Conservation (phyloP, 2,888 invertebrate species). For the Eucera pruinosa region DNA sequence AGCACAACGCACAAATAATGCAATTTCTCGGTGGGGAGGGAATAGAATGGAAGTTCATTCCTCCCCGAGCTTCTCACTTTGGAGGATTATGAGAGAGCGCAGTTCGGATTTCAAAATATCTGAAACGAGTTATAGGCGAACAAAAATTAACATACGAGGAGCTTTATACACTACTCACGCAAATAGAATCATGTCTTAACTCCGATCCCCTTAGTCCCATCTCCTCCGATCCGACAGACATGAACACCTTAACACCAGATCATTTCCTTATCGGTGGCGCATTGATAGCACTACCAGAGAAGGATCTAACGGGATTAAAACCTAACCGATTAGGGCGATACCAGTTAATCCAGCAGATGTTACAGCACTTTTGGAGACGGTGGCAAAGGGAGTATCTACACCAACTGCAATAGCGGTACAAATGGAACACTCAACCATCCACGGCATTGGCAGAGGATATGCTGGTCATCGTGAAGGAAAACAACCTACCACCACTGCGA, state of each 20-base stretch:
- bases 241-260: slow-evolving; percentile 62
- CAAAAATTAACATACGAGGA: slow-evolving; percentile 62
- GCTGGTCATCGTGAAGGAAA: slow-evolving; percentile 32
- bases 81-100: slow-evolving; percentile 25
- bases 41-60: slow-evolving; percentile 15
- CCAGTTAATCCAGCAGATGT: slow-evolving; percentile 48
- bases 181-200: slow-evolving; percentile 63
- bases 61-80: slow-evolving; percentile 24
- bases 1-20: not conserved
- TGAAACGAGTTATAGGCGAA: slow-evolving; percentile 66
- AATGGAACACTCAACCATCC: not conserved
- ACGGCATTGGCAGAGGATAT: not conserved
- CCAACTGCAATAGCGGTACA: slow-evolving; percentile 32
- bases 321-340: slow-evolving; percentile 15
- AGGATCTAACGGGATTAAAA: not conserved
- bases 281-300: not conserved
- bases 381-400: too few relatives aligned
- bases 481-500: slow-evolving; percentile 27
- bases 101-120: slow-evolving; percentile 69
- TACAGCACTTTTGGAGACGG: slow-evolving; percentile 67
- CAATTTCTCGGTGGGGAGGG: not conserved
- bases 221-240: slow-evolving; percentile 59
- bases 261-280: slow-evolving; percentile 55
- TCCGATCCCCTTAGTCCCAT: slow-evolving; percentile 58
- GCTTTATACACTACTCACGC: too few relatives aligned